Evolutionary conservation across 2,797 vertebrate species (phyloP).

Genomic region (Cynopterus sphinx): DNA sequence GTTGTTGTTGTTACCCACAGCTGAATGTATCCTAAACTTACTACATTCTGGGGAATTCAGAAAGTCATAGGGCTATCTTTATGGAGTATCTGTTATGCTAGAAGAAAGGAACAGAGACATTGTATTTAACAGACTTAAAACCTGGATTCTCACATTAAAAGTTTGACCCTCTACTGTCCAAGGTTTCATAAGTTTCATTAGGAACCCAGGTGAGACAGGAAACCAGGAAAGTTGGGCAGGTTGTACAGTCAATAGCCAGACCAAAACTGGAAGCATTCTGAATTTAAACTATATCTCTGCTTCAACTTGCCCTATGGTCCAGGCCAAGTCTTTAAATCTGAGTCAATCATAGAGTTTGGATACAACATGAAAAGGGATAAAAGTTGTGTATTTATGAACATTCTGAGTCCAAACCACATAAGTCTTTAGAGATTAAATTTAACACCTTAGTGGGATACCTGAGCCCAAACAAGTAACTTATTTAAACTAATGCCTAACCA

Average conservation of each 20-base stretch:
- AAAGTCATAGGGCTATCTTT: neutral
- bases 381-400: neutral
- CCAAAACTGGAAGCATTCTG: neutral
- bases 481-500: slow-evolving; percentile 56
- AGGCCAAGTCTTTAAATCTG: neutral
- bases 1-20: neutral
- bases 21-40: neutral
- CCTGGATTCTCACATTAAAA: neutral
- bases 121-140: neutral
- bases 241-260: neutral
- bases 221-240: neutral
- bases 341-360: neutral
- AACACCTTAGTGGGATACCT: slow-evolving; percentile 26
- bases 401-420: neutral
- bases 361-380: neutral
- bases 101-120: neutral
- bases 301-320: neutral
- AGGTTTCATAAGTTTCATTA: neutral
- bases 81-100: neutral
- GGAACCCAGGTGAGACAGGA: neutral
- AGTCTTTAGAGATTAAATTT: slow-evolving; percentile 53
- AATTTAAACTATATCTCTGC: neutral
- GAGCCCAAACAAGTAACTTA: slow-evolving; percentile 39
- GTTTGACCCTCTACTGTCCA: neutral
- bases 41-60: neutral